Conservation (phyloP, 1,140 invertebrate genomes). For the Lutraria rhynchaena region DNA sequence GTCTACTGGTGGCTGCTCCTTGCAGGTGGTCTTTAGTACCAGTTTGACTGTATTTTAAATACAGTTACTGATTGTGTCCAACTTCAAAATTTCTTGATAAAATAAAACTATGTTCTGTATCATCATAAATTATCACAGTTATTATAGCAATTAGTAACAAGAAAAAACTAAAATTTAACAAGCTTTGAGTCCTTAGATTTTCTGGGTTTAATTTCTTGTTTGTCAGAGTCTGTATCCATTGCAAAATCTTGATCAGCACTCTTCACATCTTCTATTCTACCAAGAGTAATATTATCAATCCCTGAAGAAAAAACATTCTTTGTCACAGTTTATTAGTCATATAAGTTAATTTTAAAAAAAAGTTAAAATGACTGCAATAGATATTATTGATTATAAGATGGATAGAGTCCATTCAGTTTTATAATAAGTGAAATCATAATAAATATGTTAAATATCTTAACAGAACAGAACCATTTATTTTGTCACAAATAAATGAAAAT, state of each 20-base stretch:
- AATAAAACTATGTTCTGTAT: no score
- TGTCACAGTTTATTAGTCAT: no score
- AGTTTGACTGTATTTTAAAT: no score
- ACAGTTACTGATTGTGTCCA: no score
- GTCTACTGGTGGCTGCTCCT: no score
- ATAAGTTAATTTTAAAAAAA: background rate
- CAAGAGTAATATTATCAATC: conserved; percentile 31
- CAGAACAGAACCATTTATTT: background rate
- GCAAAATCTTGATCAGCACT: conserved; percentile 12
- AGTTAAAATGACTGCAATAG: no score
- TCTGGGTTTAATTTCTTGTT: background rate
- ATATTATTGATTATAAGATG: background rate
- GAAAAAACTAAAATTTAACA: conserved; percentile 60
- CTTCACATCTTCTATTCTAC: background rate
- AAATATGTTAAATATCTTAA: background rate
- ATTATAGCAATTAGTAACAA: no score
- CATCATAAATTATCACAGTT: no score
- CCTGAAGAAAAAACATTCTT: conserved; percentile 8
- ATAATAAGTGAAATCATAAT: background rate
- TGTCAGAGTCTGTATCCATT: background rate
- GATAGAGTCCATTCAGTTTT: background rate
- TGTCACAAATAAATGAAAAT: no score
- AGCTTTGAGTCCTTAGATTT: conserved; percentile 60
- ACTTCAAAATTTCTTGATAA: no score
- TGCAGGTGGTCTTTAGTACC: no score